Percentiles rank a stretch among this genome's conserved stretches.
Evolutionary conservation across 2,113 vertebrate species (phyloP).

Genomic region (Telmatochromis sp.): DNA sequence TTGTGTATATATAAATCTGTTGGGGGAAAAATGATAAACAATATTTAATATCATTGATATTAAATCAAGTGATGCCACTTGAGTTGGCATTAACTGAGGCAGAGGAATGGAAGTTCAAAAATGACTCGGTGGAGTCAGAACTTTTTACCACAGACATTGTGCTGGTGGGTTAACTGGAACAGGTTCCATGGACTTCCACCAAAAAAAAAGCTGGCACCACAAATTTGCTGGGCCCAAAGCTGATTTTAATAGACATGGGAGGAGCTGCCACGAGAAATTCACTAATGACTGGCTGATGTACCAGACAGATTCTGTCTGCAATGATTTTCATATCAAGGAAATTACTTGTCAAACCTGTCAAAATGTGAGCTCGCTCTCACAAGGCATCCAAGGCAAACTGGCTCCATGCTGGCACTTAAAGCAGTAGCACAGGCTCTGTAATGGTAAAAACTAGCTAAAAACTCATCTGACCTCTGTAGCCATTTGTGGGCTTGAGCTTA

Average conservation of each 20-base stretch:
- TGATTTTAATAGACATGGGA: neutral
- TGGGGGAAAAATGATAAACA: neutral
- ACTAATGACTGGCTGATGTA: neutral
- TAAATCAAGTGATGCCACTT: neutral
- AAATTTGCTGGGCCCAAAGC: neutral
- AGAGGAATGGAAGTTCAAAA: neutral
- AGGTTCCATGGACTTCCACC: neutral
- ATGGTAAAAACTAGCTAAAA: neutral
- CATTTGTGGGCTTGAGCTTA: neutral
- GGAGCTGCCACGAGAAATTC: neutral
- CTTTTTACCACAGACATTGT: neutral
- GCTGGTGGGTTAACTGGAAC: neutral
- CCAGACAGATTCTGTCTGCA: neutral
- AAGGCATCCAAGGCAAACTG: neutral
- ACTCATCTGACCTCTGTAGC: neutral
- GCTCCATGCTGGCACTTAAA: neutral
- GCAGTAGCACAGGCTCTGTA: neutral
- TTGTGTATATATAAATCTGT: neutral
- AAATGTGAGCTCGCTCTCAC: neutral
- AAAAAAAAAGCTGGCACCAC: neutral
- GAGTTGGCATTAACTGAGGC: neutral
- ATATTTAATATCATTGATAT: neutral
- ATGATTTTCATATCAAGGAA: neutral
- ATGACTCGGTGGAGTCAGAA: neutral
- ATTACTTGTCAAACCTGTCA: neutral